Percentiles rank a stretch among this genome's conserved stretches.
Conservation (phyloP, 2,888 invertebrate genomes). For the Thereva nobilitata region DNA sequence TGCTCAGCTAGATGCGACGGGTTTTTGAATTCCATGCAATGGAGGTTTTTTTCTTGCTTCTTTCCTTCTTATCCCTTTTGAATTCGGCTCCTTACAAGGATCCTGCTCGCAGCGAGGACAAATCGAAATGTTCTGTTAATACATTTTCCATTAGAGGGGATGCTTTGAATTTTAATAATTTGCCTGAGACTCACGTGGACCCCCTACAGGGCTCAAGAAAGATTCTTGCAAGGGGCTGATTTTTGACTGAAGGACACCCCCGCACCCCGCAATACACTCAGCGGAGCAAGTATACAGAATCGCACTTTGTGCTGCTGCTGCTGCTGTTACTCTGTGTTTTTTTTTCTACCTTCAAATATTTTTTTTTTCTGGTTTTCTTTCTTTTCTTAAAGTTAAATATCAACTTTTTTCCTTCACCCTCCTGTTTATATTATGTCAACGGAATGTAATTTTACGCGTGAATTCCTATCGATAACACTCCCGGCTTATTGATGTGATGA, state of each 20-base stretch:
- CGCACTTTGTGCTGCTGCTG: no score
- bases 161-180: slow-evolving; percentile 38
- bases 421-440: slow-evolving; percentile 8
- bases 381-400: slow-evolving; percentile 11
- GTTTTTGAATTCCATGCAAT: slow-evolving; percentile 18
- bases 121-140: slow-evolving; percentile 38
- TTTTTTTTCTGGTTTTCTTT: no score
- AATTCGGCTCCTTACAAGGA: slow-evolving; percentile 2
- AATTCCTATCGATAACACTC: slow-evolving; percentile 26
- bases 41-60: not conserved
- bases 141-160: slow-evolving; percentile 36
- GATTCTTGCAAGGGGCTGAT: not conserved
- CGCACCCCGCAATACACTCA: not conserved
- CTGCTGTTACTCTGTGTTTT: no score
- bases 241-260: slow-evolving; percentile 25
- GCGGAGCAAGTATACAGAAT: no score
- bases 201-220: slow-evolving; percentile 1
- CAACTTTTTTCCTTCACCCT: slow-evolving; percentile 7
- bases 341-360: no score
- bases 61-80: not conserved
- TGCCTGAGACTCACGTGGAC: slow-evolving; percentile 23
- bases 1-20: slow-evolving; percentile 34
- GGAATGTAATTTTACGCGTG: slow-evolving; percentile 30
- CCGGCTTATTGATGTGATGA: no score
- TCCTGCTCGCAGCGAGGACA: slow-evolving; percentile 16